Base-by-base conservation (phyloP, 2,113 vertebrate species). In the Oenanthe melanoleuca region DNA sequence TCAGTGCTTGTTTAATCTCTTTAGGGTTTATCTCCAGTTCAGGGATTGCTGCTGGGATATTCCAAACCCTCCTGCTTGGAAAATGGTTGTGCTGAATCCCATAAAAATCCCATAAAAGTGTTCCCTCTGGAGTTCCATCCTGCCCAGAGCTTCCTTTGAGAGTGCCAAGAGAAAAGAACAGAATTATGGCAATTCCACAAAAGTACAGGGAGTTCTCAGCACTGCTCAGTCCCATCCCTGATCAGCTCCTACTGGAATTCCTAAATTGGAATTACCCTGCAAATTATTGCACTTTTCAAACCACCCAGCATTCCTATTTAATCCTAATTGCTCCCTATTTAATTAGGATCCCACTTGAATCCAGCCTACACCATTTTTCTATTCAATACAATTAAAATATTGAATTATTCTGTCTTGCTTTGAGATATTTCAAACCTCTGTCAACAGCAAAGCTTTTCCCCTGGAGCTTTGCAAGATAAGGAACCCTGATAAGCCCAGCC, bases 381-480 rank as follows among this genome's bases (percentile, higher is more conserved):
- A 1, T 10, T 64, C 29, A 17, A 9, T 10, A 2, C 9, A 78
- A 34, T 11, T 12, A 38, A 73, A 84, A 17, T 21, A 5, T 26
- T 12, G 66, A 65, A 59, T 49, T n/a, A 8, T 87, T 56, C 53
- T 83, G 1, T 33, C 52, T 53, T n/a, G 47, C 53, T 88, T 63
- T 92, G 14, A 37, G 52, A 42, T 50, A 8, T 73, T 63, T 19
- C 52, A 55, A 78, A 80, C 14, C n/a, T 45, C 64, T 88, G n/a
- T 40, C 71, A 69, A 59, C 19, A 57, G 55, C 77, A 56, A 64
- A 26, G 74, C 74, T 95, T 88, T 94, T 89, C 33, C 64, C 65
- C 67, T 17, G 50, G 29, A 66, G 86, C 86, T 90, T 45, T 92
- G 74, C 64, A 56, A 94, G 92, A 93, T 94, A 93, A 90, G 64